A percentile compares a stretch with the other conserved stretches of the same genome.
Conservation (phyloP, 2,797 vertebrate genomes). For the Spinus olivaceus region DNA sequence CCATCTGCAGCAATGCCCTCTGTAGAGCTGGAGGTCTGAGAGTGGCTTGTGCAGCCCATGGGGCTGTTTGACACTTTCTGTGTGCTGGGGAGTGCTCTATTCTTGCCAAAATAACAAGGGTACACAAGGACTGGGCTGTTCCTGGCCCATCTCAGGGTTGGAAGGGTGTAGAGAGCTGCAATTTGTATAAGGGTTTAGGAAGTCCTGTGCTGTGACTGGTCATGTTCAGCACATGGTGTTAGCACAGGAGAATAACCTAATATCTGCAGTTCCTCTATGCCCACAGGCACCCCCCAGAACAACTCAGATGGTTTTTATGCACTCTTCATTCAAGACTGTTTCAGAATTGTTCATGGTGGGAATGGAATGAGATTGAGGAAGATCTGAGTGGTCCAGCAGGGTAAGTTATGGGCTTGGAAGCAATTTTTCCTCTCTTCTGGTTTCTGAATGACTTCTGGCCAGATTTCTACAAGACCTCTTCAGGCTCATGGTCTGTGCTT, state of each 20-base stretch:
- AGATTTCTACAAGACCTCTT: not conserved
- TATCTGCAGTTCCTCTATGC: not conserved
- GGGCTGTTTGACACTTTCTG: not conserved
- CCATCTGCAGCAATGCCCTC: not conserved
- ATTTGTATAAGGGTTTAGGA: not conserved
- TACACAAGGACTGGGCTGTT: not conserved
- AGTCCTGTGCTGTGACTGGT: not conserved
- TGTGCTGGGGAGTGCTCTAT: not conserved
- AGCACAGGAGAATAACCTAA: not conserved
- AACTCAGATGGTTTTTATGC: not conserved
- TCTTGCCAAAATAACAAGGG: not conserved
- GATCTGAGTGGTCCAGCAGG: not conserved
- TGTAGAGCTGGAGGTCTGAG: not conserved
- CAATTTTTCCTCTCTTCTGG: accelerated
- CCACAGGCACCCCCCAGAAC: not conserved
- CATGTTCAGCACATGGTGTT: not conserved
- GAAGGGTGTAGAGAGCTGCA: not conserved
- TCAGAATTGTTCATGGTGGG: not conserved
- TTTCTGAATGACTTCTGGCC: not conserved
- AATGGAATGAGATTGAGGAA: not conserved
- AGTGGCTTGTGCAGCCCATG: not conserved
- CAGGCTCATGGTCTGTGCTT: not conserved
- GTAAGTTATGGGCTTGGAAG: not conserved
- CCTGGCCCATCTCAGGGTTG: not conserved
- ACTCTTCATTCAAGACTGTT: not conserved